These are phyloP conservation scores for Luidia sarsii DNA, from an alignment of 53 echinoderm and acorn worm genomes.

Conservation along the genomic window DNA sequence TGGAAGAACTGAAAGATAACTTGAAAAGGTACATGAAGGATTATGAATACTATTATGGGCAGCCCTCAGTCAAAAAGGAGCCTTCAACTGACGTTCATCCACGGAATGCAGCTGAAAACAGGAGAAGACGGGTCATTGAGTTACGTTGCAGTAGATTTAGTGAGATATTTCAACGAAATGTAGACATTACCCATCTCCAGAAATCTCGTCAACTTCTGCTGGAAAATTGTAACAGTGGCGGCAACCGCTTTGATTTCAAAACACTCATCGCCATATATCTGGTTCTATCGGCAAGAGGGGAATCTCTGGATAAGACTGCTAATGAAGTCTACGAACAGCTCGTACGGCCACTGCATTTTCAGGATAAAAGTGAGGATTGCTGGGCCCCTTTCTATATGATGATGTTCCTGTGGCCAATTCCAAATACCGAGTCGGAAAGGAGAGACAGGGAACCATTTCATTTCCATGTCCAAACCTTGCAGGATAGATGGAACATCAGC, in stretches of 20 bases:
- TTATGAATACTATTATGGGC: constrained; percentile 48
- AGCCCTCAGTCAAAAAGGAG: background rate
- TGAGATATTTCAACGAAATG: constrained; percentile 40
- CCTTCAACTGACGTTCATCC: background rate
- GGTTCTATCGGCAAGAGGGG: constrained; percentile 44
- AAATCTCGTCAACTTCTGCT: background rate
- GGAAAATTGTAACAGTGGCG: constrained; percentile 16
- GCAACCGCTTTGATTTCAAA: constrained; percentile 50
- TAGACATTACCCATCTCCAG: background rate
- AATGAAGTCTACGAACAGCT: constrained; percentile 30
- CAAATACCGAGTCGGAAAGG: constrained; percentile 13
- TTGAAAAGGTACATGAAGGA: background rate
- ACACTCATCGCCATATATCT: constrained; percentile 33
- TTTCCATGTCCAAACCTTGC: background rate
- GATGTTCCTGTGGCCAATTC: constrained; percentile 66
- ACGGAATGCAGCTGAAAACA: background rate
- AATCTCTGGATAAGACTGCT: background rate
- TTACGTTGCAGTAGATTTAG: constrained; percentile 17
- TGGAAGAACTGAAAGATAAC: constrained; percentile 23
- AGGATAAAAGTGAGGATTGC: background rate
- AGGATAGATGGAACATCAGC: background rate
- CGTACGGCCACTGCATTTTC: constrained; percentile 1
- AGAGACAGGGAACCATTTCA: background rate
- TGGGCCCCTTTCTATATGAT: constrained; percentile 50
- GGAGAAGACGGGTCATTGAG: constrained; percentile 17